Percentiles rank a stretch among this genome's conserved stretches.
Conservation (phyloP, 2,113 vertebrate genomes). For the Mormyrus iriodes region DNA sequence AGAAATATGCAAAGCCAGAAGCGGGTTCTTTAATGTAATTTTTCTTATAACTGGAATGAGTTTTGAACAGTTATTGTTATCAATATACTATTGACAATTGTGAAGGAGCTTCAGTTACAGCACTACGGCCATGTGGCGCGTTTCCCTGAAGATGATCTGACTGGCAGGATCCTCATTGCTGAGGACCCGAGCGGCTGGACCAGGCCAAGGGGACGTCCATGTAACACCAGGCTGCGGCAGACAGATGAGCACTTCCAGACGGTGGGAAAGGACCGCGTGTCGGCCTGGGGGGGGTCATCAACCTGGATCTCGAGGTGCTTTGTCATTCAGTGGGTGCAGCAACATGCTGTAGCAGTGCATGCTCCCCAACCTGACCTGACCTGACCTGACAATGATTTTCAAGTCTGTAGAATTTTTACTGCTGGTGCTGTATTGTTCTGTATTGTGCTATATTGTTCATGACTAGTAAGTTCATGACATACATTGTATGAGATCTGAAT, state of each 20-base stretch:
- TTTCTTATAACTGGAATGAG: neutral
- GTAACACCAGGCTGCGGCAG: neutral
- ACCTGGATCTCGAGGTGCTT: neutral
- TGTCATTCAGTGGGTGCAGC: neutral
- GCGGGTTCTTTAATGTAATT: neutral
- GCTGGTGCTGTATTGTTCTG: neutral
- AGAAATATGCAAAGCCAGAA: neutral
- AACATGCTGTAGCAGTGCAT: neutral
- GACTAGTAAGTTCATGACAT: neutral
- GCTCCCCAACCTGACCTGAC: neutral
- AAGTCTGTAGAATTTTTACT: slow-evolving; percentile 6
- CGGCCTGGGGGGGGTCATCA: neutral
- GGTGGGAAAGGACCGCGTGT: neutral
- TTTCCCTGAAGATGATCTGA: neutral
- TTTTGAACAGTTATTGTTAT: neutral
- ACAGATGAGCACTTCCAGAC: neutral
- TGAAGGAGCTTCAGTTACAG: neutral
- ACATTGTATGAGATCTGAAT: neutral
- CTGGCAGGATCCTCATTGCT: neutral
- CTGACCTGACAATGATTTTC: neutral
- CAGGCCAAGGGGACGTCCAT: neutral
- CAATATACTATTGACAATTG: neutral
- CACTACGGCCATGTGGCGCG: neutral
- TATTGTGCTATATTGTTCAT: neutral
- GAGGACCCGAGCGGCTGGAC: neutral